A percentile compares a stretch with the other conserved stretches of the same genome.
phyloP scores from a whole-genome alignment of 2,113 vertebrate species.

The Psilopsiagon aurifrons region DNA sequence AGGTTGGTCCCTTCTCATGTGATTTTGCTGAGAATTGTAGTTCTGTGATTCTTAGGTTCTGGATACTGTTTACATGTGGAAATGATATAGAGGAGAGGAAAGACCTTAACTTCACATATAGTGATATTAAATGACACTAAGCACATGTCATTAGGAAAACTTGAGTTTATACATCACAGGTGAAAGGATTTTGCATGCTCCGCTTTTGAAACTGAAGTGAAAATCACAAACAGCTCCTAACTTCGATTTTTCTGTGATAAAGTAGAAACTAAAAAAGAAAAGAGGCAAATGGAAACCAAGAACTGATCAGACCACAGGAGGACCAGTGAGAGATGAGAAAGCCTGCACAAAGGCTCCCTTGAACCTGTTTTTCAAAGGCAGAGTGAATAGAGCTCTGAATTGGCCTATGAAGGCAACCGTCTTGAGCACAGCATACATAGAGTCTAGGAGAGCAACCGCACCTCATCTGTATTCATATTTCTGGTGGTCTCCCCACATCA shows the following conservation, averaged over 20 bases:
- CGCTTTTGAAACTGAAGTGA: neutral
- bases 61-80: neutral
- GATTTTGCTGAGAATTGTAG: neutral
- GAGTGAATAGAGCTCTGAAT: neutral
- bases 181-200: neutral
- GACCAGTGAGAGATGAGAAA: neutral
- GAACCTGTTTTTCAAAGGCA: neutral
- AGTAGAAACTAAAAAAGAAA: neutral
- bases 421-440: neutral
- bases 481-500: fast-evolving
- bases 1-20: neutral
- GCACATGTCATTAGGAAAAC: neutral
- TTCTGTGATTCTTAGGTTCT: neutral
- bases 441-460: neutral
- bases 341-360: neutral
- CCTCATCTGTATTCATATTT: neutral
- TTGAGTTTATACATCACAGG: neutral
- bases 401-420: neutral
- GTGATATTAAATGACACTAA: neutral
- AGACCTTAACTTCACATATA: neutral
- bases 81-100: neutral
- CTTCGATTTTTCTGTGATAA: neutral
- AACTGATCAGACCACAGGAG: neutral
- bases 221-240: neutral
- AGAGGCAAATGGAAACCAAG: neutral